Percentiles rank a stretch among this genome's conserved stretches.
Conservation (phyloP, 2,797 vertebrate species). For the Gila robusta region DNA sequence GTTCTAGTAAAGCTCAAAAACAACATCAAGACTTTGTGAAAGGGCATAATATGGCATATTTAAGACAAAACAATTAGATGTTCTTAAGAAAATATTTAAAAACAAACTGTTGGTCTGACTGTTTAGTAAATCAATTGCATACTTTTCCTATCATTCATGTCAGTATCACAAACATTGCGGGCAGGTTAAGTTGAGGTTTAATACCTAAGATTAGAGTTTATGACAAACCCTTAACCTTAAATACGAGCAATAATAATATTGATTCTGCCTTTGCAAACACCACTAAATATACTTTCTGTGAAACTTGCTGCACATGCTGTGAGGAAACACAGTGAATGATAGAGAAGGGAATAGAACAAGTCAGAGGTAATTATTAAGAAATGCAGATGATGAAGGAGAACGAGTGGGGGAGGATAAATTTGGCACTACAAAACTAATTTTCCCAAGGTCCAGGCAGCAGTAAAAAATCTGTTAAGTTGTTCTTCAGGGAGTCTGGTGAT, state of each 20-base stretch:
- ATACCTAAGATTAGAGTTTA: background rate
- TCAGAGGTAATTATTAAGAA: slow-evolving; percentile 38
- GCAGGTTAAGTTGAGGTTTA: background rate
- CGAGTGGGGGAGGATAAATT: slow-evolving; percentile 68
- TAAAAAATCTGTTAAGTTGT: slow-evolving; percentile 33
- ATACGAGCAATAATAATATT: slow-evolving; percentile 12
- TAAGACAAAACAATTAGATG: background rate
- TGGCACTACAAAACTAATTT: slow-evolving; percentile 65
- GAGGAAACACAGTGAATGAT: slow-evolving; percentile 14
- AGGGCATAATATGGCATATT: background rate
- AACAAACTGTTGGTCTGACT: slow-evolving; percentile 6
- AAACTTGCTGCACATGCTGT: background rate
- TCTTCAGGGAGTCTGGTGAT: slow-evolving; percentile 65
- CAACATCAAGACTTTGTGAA: background rate
- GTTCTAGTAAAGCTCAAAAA: background rate
- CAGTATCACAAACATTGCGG: background rate
- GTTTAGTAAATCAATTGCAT: background rate
- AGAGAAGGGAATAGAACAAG: slow-evolving; percentile 31
- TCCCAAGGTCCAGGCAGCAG: slow-evolving; percentile 24
- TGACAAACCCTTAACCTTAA: background rate
- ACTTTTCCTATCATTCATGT: background rate
- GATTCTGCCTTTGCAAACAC: slow-evolving; percentile 18
- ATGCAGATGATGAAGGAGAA: slow-evolving; percentile 51
- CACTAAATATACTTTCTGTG: slow-evolving; percentile 12
- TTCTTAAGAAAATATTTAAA: too few relatives aligned